phyloP scores from a whole-genome alignment of 2,797 vertebrate species.

The Acomys russatus region DNA sequence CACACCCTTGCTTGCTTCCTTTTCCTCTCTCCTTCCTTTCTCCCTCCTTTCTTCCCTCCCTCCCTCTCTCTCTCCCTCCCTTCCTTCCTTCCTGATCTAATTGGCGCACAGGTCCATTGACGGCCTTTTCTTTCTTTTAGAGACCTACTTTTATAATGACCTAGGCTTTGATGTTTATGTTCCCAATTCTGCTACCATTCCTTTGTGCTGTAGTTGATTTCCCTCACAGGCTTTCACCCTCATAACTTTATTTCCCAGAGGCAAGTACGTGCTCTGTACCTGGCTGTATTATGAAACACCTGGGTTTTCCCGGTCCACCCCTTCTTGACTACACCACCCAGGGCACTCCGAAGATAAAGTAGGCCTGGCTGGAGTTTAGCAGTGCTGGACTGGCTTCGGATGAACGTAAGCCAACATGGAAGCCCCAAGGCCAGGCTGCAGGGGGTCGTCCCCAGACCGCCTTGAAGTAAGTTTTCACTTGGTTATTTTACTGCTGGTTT shows the following conservation, averaged over 20 bases:
- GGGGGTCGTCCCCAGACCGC: constrained; percentile 20
- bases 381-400: neutral
- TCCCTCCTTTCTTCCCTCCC: too few relatives aligned
- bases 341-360: constrained; percentile 82
- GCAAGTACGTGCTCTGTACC: constrained; percentile 78
- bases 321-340: constrained; percentile 86
- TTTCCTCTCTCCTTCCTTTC: too few relatives aligned
- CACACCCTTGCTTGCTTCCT: neutral
- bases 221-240: constrained; percentile 78
- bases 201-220: constrained; percentile 82
- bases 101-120: constrained; percentile 40
- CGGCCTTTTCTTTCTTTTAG: constrained; percentile 33
- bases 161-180: constrained; percentile 71
- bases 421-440: constrained; percentile 13
- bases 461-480: constrained; percentile 78
- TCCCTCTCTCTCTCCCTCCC: fast-evolving
- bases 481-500: constrained; percentile 24
- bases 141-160: constrained; percentile 65
- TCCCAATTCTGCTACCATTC: constrained; percentile 78
- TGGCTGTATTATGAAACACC: constrained; percentile 86
- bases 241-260: constrained; percentile 86
- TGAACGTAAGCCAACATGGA: constrained; percentile 67
- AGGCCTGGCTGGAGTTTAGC: constrained; percentile 27
- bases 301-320: constrained; percentile 82
- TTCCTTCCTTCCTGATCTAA: neutral